phyloP scores from a whole-genome alignment of 2,797 vertebrate genomes.

The Xiphorhynchus erythropygius region DNA sequence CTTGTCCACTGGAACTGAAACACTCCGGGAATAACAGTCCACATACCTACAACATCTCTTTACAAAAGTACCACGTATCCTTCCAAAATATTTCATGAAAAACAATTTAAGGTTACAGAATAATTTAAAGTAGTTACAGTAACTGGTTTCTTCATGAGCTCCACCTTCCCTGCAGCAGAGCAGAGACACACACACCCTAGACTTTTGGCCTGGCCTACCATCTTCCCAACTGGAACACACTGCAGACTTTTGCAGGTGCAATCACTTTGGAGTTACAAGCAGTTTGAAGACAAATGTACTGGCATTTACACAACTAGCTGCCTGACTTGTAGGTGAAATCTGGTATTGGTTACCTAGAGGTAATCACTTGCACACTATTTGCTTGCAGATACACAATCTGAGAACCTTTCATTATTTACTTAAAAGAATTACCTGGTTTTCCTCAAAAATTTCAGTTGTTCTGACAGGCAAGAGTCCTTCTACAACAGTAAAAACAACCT shows the following conservation, averaged over 20 bases:
- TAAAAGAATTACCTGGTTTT: background rate
- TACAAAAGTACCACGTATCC: background rate
- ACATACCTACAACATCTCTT: background rate
- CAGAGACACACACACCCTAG: background rate
- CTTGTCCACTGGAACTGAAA: background rate
- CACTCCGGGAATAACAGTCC: background rate
- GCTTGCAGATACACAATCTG: background rate
- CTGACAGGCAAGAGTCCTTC: background rate
- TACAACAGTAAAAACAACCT: background rate
- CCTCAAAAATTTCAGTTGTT: background rate
- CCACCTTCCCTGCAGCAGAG: background rate
- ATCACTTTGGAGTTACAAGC: background rate
- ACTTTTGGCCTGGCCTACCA: background rate
- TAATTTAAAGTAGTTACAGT: background rate
- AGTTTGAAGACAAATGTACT: constrained; percentile 32
- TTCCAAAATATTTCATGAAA: background rate
- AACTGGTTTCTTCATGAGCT: background rate
- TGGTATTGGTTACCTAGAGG: background rate
- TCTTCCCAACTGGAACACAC: background rate
- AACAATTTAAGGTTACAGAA: background rate
- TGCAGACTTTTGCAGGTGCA: constrained; percentile 21
- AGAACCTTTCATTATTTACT: background rate
- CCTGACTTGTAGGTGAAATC: constrained; percentile 18
- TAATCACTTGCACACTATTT: constrained; percentile 10
- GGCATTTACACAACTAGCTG: constrained; percentile 12